Percentiles rank a stretch among this genome's conserved stretches.
These are phyloP conservation scores for Fukomys damarensis DNA, from an alignment of 2,113 vertebrate genomes.

Conservation along the genomic window DNA sequence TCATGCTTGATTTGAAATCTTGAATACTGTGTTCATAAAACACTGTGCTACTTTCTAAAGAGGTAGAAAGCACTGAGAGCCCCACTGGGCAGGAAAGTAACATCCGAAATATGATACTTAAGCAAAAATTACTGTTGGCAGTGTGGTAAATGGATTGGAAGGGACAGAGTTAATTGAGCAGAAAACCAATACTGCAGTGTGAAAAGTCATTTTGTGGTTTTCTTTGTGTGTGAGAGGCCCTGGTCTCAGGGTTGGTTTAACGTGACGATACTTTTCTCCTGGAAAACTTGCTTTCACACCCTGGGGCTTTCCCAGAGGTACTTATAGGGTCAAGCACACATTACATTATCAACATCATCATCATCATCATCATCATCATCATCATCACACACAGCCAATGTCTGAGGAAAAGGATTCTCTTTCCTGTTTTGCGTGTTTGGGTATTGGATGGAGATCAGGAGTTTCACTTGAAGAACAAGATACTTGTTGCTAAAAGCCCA, in stretches of 20 bases:
- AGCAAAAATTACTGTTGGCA: neutral
- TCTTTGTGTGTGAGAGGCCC: neutral
- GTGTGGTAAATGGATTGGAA: constrained; percentile 39
- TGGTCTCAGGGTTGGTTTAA: constrained; percentile 5
- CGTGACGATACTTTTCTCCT: neutral
- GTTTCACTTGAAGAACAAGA: neutral
- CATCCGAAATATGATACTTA: constrained; percentile 51
- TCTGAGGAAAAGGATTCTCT: neutral
- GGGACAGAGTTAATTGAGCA: constrained; percentile 52
- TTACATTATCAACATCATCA: neutral
- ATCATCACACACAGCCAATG: neutral
- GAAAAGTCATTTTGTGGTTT: constrained; percentile 44
- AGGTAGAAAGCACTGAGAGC: constrained; percentile 22
- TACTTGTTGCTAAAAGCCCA: neutral
- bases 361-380: no score
- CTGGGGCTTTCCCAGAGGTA: constrained; percentile 9
- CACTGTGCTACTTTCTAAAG: neutral
- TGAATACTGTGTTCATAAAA: neutral
- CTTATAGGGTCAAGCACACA: neutral
- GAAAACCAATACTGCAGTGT: constrained; percentile 26
- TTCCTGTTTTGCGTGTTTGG: neutral
- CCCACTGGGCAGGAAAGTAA: constrained; percentile 9
- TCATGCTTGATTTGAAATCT: neutral
- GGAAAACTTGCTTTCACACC: constrained; percentile 48
- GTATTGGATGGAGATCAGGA: neutral